phyloP scores from a whole-genome alignment of 2,888 invertebrate genomes.

The Baccha elongata region DNA sequence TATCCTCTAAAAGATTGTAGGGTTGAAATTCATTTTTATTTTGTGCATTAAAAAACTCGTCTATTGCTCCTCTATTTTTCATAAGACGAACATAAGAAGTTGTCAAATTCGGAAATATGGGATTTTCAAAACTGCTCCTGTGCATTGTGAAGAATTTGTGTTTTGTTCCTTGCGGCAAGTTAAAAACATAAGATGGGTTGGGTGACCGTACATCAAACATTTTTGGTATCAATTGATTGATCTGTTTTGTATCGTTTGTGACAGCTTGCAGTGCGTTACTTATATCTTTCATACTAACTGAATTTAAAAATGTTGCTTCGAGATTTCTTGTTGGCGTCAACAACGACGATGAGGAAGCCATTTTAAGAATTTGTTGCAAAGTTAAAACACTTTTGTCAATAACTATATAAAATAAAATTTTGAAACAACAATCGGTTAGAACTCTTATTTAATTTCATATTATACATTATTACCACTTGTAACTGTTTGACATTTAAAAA shows the following conservation, averaged over 20 bases:
- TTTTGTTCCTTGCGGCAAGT: constrained; percentile 75
- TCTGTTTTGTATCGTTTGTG: constrained; percentile 76
- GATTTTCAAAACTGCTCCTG: constrained; percentile 78
- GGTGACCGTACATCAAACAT: constrained; percentile 78
- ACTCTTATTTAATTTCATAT: constrained; percentile 17
- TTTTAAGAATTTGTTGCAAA: neutral
- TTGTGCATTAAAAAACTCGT: neutral
- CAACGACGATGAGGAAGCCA: neutral
- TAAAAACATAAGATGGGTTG: constrained; percentile 78
- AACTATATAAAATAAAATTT: constrained; percentile 10
- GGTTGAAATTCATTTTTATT: neutral
- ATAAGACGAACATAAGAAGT: constrained; percentile 72
- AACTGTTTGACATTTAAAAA: constrained; percentile 13
- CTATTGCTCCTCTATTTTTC: constrained; percentile 24
- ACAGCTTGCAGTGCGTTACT: constrained; percentile 78
- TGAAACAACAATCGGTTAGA: neutral
- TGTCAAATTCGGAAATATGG: constrained; percentile 80
- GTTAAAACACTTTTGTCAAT: constrained; percentile 25
- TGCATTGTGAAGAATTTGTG: constrained; percentile 76
- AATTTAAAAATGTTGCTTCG: neutral
- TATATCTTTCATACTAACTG: constrained; percentile 76
- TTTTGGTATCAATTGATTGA: constrained; percentile 77
- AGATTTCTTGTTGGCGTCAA: neutral
- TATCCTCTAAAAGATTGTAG: neutral
- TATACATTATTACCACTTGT: constrained; percentile 29